Evolutionary conservation across 2,797 vertebrate species (phyloP).

Genomic region (Trachops cirrhosus): DNA sequence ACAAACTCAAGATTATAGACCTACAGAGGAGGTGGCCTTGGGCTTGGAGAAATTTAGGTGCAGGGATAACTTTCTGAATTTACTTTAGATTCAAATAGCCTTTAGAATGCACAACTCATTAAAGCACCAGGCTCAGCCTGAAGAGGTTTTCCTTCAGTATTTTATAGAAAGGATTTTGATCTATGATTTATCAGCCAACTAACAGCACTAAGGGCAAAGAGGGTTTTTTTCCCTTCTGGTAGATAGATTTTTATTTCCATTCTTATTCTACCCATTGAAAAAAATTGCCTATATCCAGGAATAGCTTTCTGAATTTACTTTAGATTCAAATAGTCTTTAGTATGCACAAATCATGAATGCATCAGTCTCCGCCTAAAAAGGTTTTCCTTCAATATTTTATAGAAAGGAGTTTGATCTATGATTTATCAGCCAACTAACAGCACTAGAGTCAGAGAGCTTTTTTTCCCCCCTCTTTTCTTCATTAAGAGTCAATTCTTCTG

Average conservation of each 20-base stretch:
- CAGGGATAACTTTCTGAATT: slow-evolving; percentile 62
- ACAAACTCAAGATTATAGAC: background rate
- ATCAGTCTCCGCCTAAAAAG: slow-evolving; percentile 61
- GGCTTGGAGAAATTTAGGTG: slow-evolving; percentile 68
- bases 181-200: slow-evolving; percentile 83
- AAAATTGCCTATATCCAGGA: slow-evolving; percentile 11
- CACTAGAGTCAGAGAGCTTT: slow-evolving; percentile 44
- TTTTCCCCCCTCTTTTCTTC: background rate
- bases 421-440: slow-evolving; percentile 82
- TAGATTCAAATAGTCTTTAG: slow-evolving; percentile 77
- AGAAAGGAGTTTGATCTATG: slow-evolving; percentile 83
- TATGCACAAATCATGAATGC: slow-evolving; percentile 79
- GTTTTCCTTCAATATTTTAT: slow-evolving; percentile 82
- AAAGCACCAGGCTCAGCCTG: slow-evolving; percentile 65
- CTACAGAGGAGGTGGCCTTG: slow-evolving; percentile 62
- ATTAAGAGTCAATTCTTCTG: slow-evolving; percentile 78
- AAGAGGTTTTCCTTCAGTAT: slow-evolving; percentile 78
- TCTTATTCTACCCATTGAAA: slow-evolving; percentile 44
- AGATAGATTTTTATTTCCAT: slow-evolving; percentile 70
- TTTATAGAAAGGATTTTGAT: slow-evolving; percentile 83
- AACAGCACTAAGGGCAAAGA: slow-evolving; percentile 63
- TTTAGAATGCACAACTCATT: slow-evolving; percentile 79
- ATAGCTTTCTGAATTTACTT: slow-evolving; percentile 73
- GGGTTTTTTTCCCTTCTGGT: slow-evolving; percentile 48
- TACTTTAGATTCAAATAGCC: slow-evolving; percentile 76